These are phyloP conservation scores for Drosophila cardini DNA, from an alignment of 1,140 invertebrate genomes.

Conservation along the genomic window DNA sequence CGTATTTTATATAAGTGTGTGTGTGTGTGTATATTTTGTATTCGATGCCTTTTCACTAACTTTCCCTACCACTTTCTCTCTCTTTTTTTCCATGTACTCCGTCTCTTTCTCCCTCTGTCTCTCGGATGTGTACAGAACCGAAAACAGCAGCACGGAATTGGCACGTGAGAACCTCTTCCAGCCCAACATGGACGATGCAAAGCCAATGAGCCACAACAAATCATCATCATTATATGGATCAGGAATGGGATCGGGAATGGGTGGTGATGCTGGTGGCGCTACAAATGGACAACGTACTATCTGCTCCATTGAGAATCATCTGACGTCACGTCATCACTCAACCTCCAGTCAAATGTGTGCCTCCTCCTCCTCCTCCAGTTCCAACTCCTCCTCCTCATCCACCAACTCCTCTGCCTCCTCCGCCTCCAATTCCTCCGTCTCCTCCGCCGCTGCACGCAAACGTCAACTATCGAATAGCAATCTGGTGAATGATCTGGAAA, in stretches of 20 bases:
- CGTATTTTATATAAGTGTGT: conserved; percentile 7
- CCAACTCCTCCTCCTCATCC: conserved; percentile 28
- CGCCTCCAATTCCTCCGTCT: not conserved
- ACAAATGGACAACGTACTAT: conserved; percentile 51
- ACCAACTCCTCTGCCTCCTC: conserved; percentile 5
- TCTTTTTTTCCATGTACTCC: not conserved
- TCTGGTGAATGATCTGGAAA: conserved; percentile 78
- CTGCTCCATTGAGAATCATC: conserved; percentile 70
- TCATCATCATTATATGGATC: conserved; percentile 7
- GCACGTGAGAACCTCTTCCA: conserved; percentile 84
- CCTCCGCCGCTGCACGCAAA: conserved; percentile 42
- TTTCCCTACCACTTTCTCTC: conserved; percentile 78
- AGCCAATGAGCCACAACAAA: conserved; percentile 59
- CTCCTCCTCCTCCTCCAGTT: conserved; percentile 29
- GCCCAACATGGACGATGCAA: conserved; percentile 77
- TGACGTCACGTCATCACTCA: conserved; percentile 18
- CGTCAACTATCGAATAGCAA: conserved; percentile 74
- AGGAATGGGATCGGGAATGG: no score
- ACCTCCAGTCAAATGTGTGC: conserved; percentile 1
- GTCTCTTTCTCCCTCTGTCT: conserved; percentile 22
- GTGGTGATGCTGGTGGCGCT: not conserved
- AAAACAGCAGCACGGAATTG: conserved; percentile 65
- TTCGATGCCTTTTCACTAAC: conserved; percentile 44
- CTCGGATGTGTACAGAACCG: conserved; percentile 62
- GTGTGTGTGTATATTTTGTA: no score